phyloP scores from a whole-genome alignment of 1,140 invertebrate species.

The Agraylea sexmaculata region DNA sequence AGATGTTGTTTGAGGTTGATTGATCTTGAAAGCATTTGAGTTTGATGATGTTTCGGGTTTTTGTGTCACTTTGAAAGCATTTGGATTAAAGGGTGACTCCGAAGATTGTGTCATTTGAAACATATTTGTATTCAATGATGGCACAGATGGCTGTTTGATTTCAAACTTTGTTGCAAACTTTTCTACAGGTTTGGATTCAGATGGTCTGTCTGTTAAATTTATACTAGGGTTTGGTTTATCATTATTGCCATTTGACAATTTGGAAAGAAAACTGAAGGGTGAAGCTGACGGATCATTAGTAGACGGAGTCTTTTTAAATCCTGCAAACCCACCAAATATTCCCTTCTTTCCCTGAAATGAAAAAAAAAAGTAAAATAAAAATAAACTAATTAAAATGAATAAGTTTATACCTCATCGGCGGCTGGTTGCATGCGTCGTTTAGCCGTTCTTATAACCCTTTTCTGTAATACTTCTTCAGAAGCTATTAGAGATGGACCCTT shows the following conservation, averaged over 20 bases:
- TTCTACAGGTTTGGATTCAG: too few species aligned
- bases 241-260: slow-evolving; percentile 32
- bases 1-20: too few species aligned
- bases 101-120: too few species aligned
- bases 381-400: slow-evolving; percentile 1
- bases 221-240: too few species aligned
- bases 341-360: slow-evolving; percentile 41
- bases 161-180: too few species aligned
- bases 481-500: slow-evolving; percentile 60
- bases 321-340: slow-evolving; percentile 52
- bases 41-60: slow-evolving; percentile 13
- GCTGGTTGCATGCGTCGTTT: slow-evolving; percentile 44
- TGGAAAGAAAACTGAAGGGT: slow-evolving; percentile 49
- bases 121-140: too few species aligned
- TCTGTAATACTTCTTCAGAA: slow-evolving; percentile 54
- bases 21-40: too few species aligned
- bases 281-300: slow-evolving; percentile 24
- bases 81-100: too few species aligned
- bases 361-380: slow-evolving; percentile 18
- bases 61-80: too few species aligned
- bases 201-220: too few species aligned
- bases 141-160: too few species aligned
- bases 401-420: slow-evolving; percentile 24
- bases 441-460: slow-evolving; percentile 66
- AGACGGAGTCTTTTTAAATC: slow-evolving; percentile 40